Conservation (phyloP, 1,140 invertebrate genomes). For the Phymastichus coffea region DNA sequence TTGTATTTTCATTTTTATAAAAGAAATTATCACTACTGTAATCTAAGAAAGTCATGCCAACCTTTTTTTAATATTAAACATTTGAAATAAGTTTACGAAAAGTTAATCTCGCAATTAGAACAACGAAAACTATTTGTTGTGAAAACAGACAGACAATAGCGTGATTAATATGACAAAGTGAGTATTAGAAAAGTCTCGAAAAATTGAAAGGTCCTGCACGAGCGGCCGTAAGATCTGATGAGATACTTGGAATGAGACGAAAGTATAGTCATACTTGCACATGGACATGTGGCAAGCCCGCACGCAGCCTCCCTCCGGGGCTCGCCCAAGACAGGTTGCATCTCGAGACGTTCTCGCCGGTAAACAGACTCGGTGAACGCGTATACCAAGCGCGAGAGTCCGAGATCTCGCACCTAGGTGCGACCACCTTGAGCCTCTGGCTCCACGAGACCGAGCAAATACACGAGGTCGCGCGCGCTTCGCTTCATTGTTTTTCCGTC, state of each 20-base stretch:
- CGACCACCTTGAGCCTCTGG: constrained; percentile 45
- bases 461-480: constrained; percentile 37
- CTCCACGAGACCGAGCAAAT: constrained; percentile 46
- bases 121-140: too few relatives aligned
- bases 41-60: too few relatives aligned
- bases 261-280: neutral
- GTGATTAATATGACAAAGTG: too few relatives aligned
- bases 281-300: neutral
- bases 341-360: constrained; percentile 16
- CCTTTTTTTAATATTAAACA: too few relatives aligned
- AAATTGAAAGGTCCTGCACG: too few relatives aligned
- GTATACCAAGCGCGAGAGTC: constrained; percentile 24
- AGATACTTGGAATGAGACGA: constrained; percentile 10
- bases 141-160: too few relatives aligned
- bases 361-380: neutral
- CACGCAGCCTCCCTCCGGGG: neutral
- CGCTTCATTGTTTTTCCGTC: constrained; percentile 48
- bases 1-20: too few relatives aligned
- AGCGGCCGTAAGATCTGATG: too few relatives aligned
- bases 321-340: constrained; percentile 50
- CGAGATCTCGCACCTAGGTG: constrained; percentile 56
- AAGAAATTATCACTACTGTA: too few relatives aligned
- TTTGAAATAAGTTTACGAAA: too few relatives aligned
- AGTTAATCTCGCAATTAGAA: too few relatives aligned
- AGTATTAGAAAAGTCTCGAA: too few relatives aligned